Evolutionary conservation across 2,888 invertebrate species (phyloP).

Genomic region (Drosophila bunnanda): DNA sequence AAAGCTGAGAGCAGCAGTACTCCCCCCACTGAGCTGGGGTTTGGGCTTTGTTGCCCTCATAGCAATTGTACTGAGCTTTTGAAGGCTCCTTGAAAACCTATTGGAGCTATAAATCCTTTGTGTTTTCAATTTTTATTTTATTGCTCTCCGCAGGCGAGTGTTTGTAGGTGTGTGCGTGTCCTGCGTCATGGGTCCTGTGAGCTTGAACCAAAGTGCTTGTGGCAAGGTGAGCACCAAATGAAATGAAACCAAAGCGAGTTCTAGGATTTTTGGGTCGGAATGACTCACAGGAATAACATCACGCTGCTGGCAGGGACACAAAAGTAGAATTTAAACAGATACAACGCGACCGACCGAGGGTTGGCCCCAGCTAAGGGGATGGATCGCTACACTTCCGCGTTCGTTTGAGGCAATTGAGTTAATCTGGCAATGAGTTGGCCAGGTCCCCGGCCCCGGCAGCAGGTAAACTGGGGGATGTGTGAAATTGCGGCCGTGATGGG

Average conservation of each 20-base stretch:
- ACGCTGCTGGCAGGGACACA: slow-evolving; percentile 47
- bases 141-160: slow-evolving; percentile 70
- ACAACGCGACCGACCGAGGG: slow-evolving; percentile 47
- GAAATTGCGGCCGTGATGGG: slow-evolving; percentile 29
- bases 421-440: slow-evolving; percentile 72
- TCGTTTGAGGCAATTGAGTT: slow-evolving; percentile 74
- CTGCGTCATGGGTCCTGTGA: slow-evolving; percentile 22
- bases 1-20: slow-evolving; percentile 32
- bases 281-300: slow-evolving; percentile 41
- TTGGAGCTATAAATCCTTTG: slow-evolving; percentile 82
- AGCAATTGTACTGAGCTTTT: slow-evolving; percentile 64
- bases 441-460: slow-evolving; percentile 50
- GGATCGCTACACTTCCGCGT: slow-evolving; percentile 61
- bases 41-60: slow-evolving; percentile 19
- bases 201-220: slow-evolving; percentile 17
- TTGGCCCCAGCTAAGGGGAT: slow-evolving; percentile 21
- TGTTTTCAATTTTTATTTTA: slow-evolving; percentile 82
- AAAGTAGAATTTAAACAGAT: slow-evolving; percentile 76
- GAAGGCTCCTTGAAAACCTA: slow-evolving; percentile 79
- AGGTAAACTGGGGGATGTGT: slow-evolving; percentile 66
- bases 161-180: slow-evolving; percentile 43
- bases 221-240: slow-evolving; percentile 46
- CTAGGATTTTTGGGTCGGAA: slow-evolving; percentile 26
- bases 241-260: slow-evolving; percentile 17
- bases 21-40: neutral